Percentiles rank a stretch among this genome's conserved stretches.
phyloP scores from a whole-genome alignment of 2,888 invertebrate species.

The Serrognathus titanus region DNA sequence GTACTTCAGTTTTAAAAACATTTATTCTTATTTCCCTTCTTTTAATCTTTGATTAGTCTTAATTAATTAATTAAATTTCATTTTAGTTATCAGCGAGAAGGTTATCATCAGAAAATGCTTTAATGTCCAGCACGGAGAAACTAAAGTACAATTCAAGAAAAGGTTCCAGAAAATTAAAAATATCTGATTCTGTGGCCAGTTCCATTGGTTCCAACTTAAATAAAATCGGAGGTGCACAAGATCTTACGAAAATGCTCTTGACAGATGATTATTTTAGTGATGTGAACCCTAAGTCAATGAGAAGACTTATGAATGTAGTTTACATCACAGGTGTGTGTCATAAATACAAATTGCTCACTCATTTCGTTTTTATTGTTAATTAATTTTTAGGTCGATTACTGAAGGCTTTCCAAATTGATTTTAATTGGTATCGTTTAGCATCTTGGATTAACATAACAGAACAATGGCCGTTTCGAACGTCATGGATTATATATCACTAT shows the following conservation, averaged over 20 bases:
- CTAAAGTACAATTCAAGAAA: conserved; percentile 53
- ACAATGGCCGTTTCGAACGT: conserved; percentile 97
- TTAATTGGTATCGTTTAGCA: conserved; percentile 97
- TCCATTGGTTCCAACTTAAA: conserved; percentile 87
- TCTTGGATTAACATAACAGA: conserved; percentile 98
- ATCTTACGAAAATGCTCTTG: conserved; percentile 73
- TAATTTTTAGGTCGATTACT: conserved; percentile 74
- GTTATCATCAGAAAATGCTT: conserved; percentile 73
- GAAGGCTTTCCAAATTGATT: conserved; percentile 98
- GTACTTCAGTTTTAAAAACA: conserved; percentile 13
- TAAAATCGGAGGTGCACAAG: conserved; percentile 71
- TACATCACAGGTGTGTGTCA: conserved; percentile 70
- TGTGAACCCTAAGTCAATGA: conserved; percentile 96
- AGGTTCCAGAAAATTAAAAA: conserved; percentile 69
- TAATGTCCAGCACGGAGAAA: conserved; percentile 81
- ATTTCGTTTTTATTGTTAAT: conserved; percentile 42
- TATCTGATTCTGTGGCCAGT: conserved; percentile 87
- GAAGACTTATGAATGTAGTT: conserved; percentile 93
- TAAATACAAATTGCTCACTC: conserved; percentile 36
- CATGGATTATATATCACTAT: conserved; percentile 94
- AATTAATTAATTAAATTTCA: neutral
- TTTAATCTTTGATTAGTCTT: neutral
- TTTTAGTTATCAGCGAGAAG: conserved; percentile 68
- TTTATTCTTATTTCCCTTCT: neutral
- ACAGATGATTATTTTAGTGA: conserved; percentile 99